phyloP scores from a whole-genome alignment of 1,140 invertebrate species.

The Batillaria attramentaria region DNA sequence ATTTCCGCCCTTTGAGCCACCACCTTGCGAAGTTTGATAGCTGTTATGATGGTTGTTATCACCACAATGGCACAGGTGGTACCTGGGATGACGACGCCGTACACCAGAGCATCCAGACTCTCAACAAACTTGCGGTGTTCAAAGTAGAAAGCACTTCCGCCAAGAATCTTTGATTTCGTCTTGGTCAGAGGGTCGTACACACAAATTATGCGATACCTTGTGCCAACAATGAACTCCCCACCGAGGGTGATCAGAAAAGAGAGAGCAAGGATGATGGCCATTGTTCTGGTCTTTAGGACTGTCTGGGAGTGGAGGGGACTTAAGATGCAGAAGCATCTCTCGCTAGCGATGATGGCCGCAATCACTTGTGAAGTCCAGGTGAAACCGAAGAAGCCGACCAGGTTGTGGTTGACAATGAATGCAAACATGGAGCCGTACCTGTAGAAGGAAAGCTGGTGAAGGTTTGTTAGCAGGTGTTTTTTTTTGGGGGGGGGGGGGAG shows the following conservation, averaged over 20 bases:
- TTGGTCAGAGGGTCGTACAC: neutral
- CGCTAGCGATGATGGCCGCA: slow-evolving; percentile 22
- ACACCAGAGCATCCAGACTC: neutral
- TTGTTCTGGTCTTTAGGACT: neutral
- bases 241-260: neutral
- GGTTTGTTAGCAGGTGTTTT: too few species aligned
- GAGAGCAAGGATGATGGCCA: neutral
- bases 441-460: too few species aligned
- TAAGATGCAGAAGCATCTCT: slow-evolving; percentile 25
- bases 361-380: neutral
- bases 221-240: neutral
- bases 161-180: neutral
- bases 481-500: too few species aligned
- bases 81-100: slow-evolving; percentile 1
- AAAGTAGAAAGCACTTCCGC: slow-evolving; percentile 15
- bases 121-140: neutral
- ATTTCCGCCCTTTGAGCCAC: neutral
- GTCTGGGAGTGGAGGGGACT: slow-evolving; percentile 4
- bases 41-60: neutral
- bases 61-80: neutral
- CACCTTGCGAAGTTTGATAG: neutral
- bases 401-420: slow-evolving; percentile 3
- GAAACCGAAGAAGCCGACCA: slow-evolving; percentile 1
- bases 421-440: neutral
- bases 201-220: neutral